A percentile compares a stretch with the other conserved stretches of the same genome.
Conservation (phyloP, 2,888 invertebrate species). For the Diarsia brunnea region DNA sequence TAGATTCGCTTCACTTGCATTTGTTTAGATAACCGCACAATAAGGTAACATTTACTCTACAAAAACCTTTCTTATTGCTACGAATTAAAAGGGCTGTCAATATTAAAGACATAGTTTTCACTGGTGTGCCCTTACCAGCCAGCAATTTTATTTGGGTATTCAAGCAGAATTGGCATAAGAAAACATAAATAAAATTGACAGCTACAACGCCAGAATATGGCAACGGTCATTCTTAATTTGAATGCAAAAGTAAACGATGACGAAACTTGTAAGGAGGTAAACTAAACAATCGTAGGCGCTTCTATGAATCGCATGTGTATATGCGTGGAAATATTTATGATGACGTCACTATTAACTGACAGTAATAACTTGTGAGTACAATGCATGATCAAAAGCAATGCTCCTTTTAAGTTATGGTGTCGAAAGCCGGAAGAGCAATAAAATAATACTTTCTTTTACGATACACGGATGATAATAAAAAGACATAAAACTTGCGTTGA, state of each 20-base stretch:
- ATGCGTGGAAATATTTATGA: slow-evolving; percentile 22
- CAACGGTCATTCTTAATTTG: slow-evolving; percentile 31
- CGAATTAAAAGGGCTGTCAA: neutral
- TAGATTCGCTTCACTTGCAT: neutral
- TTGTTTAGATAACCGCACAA: neutral
- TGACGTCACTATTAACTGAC: slow-evolving; percentile 33
- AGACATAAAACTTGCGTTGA: neutral
- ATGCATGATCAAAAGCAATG: slow-evolving; percentile 38
- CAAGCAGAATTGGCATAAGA: too few relatives aligned
- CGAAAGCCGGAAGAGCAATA: slow-evolving; percentile 38
- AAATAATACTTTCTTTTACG: slow-evolving; percentile 42
- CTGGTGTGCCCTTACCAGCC: neutral
- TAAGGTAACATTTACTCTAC: neutral
- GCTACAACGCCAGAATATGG: slow-evolving; percentile 5
- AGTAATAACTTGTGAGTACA: slow-evolving; percentile 25
- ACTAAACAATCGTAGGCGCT: slow-evolving; percentile 42
- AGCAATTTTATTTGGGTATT: too few relatives aligned
- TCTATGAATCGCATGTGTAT: slow-evolving; percentile 26
- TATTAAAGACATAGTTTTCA: neutral
- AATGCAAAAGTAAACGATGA: slow-evolving; percentile 55
- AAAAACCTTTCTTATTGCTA: neutral
- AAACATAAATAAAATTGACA: neutral
- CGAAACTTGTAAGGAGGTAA: slow-evolving; percentile 53
- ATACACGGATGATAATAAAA: slow-evolving; percentile 38
- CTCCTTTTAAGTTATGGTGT: slow-evolving; percentile 31